Base-by-base conservation (phyloP, 2,888 invertebrate species). In the Zhuqinia jingwanae region DNA sequence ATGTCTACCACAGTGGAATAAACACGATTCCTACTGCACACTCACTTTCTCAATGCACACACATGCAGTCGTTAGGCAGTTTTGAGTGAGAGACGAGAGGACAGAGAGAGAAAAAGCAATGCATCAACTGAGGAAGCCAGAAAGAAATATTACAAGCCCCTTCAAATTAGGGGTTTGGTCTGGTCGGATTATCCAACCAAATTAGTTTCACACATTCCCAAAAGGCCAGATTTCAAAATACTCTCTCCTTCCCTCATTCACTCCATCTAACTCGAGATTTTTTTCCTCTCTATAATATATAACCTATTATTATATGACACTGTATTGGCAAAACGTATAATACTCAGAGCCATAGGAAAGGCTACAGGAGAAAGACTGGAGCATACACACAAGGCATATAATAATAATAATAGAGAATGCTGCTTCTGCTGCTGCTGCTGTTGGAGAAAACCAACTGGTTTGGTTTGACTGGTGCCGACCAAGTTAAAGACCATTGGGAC, bases 181-280 rank as follows among this genome's bases (percentile, higher is more conserved):
- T 87, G 87, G 87, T 82, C 53, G 78, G 83, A 83, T 87, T 87
- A 87, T 87, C 87, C 79, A 87, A 73, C 87, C 83, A 87, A 87
- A 87, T 87, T 87, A 87, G 87, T 87, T 87, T 87, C 83, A 83
- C 87, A 87, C 87, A 87, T 83, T 87, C 87, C 83, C 80, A 79
- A 53, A 73, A 78, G 82, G 65, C 87, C 70, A 77, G 65, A 76
- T 77, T 84, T 65, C 83, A 84, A 84, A 84, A 77, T 84, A 42
- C 77, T 77, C 42, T 56, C 80, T 30, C 53, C 30, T 27, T 63
- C 60, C 25, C 76, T 77, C 36, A 13, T n/a, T 42, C 76, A 36
- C 20, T 45, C 17, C 27, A 27, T 27, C 50, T 53, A 36, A 36
- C 36, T 8, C 36, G 20, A 60, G 13, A 60, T 22, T 22, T 17